Conservation (phyloP, 2,113 vertebrate genomes). For the Rhinoderma darwinii region DNA sequence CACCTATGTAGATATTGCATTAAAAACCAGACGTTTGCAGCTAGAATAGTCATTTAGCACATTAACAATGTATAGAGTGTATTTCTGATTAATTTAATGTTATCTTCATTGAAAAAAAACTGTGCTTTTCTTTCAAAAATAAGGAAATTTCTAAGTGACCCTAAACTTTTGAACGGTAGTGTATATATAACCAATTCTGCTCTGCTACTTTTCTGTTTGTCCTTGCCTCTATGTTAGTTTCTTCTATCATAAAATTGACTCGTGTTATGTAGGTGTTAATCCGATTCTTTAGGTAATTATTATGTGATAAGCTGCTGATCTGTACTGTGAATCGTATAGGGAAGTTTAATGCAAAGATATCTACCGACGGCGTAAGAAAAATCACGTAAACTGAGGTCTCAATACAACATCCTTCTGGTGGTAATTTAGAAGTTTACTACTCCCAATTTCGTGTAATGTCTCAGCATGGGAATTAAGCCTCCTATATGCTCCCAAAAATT, state of each 20-base stretch:
- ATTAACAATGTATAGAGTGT: too few relatives aligned
- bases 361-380: background rate
- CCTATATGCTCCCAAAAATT: slow-evolving; percentile 9
- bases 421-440: background rate
- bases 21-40: too few relatives aligned
- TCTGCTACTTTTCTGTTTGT: background rate
- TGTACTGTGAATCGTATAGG: background rate
- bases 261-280: background rate
- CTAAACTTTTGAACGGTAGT: too few relatives aligned
- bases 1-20: too few relatives aligned
- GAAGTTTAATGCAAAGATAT: background rate
- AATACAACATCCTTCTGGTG: too few relatives aligned
- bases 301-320: slow-evolving; percentile 14
- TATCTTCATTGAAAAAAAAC: too few relatives aligned
- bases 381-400: background rate
- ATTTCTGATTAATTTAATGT: too few relatives aligned
- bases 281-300: background rate
- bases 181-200: too few relatives aligned
- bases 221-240: background rate
- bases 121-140: too few relatives aligned
- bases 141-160: too few relatives aligned
- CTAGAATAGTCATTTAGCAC: too few relatives aligned
- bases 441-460: background rate
- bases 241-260: background rate
- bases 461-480: background rate